Conservation (phyloP, 2,113 vertebrate genomes). For the Sturnira hondurensis region DNA sequence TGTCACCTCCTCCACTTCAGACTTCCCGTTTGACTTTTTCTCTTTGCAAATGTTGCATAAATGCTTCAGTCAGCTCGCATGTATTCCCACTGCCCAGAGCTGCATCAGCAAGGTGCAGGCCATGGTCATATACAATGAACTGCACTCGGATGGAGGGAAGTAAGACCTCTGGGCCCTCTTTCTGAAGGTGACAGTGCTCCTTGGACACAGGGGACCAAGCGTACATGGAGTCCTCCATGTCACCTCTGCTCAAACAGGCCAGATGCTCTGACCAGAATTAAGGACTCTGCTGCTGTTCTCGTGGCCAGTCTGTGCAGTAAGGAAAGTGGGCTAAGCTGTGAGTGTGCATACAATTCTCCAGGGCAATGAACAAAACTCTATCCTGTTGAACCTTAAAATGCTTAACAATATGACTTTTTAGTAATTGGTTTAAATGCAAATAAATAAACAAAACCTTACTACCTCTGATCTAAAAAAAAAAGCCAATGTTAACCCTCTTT, state of each 20-base stretch:
- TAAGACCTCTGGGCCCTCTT: rapidly evolving
- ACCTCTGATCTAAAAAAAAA: neutral
- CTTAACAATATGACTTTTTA: neutral
- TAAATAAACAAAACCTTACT: neutral
- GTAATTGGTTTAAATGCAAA: neutral
- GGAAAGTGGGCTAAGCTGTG: neutral
- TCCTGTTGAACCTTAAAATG: neutral
- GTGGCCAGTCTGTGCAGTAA: neutral
- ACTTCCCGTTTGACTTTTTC: neutral
- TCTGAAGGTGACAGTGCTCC: neutral
- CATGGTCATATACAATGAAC: neutral
- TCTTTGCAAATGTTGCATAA: neutral
- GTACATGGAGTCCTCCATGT: neutral
- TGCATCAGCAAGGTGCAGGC: neutral
- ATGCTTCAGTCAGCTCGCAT: neutral
- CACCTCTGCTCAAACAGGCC: neutral
- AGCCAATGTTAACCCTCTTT: neutral
- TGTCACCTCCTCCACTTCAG: neutral
- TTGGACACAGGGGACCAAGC: neutral
- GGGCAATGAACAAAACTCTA: neutral
- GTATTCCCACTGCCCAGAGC: neutral
- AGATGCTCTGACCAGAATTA: rapidly evolving
- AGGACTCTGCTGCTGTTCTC: neutral
- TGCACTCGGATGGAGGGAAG: neutral
- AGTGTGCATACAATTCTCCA: neutral